Base-by-base conservation (phyloP, 2,797 vertebrate species). In the Macrochelys suwanniensis region DNA sequence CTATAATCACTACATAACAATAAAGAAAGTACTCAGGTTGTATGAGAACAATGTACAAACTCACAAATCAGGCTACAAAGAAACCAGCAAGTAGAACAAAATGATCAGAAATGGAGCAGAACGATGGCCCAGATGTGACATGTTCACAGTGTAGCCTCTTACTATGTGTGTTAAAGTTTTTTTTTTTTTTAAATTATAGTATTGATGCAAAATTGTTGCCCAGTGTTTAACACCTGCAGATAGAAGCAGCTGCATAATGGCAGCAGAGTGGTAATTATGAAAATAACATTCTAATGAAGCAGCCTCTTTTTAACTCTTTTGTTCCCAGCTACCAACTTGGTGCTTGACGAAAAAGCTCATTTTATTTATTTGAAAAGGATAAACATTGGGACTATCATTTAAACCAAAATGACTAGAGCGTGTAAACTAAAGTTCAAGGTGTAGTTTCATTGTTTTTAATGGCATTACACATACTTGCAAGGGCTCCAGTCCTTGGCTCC, bases 171-270 rank as follows among this genome's bases (percentile, higher is more conserved):
- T 53, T 74, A 89, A 25, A 28, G 71, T 82, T n/a, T n/a, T n/a
- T n/a, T n/a, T n/a, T 84, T 84, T 82, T 37, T 85, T 87, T 49
- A 84, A 81, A 93, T 94, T 26, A 1, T 78, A 91, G 54, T 45
- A 28, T 74, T 85, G 71, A 90, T 85, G 86, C 57, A 50, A 21
- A 84, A 90, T 7, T 85, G 53, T 68, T 84, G 79, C 87, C 86
- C 94, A 92, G 85, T 78, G 51, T 11, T 89, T 92, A 93, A 89
- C 96, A 97, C 95, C 97, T 98, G 97, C 65, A 31, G 88, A 79
- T 85, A 95, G 93, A 89, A 97, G 94, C 93, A 96, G 94, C 92
- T 97, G 95, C 59, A 65, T 92, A 57, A 82, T 76, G 68, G 94
- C 76, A 84, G 85, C 28, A 6, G 68, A 7, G 7, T 16, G 33